Conservation (phyloP, 2,888 invertebrate genomes). For the Arctia plantaginis region DNA sequence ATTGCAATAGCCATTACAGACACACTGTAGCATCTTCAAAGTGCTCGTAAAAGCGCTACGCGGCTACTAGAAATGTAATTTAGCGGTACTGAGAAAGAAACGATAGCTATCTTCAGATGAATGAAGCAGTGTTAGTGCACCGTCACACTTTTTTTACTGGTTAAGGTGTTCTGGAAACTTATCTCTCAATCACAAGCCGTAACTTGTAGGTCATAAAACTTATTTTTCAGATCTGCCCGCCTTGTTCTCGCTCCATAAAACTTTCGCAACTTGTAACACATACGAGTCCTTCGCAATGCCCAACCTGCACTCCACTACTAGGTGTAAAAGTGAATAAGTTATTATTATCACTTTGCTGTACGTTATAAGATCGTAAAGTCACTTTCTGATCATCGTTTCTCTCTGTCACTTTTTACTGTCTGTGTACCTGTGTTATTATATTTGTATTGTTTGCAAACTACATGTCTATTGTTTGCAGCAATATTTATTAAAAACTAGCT, state of each 20-base stretch:
- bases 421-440: not conserved
- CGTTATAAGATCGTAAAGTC: conserved; percentile 29
- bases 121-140: conserved; percentile 76
- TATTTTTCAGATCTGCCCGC: conserved; percentile 68
- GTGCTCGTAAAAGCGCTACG: conserved; percentile 83
- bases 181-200: conserved; percentile 72
- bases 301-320: conserved; percentile 31
- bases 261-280: conserved; percentile 67
- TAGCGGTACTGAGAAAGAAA: conserved; percentile 84
- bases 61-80: conserved; percentile 85
- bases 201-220: conserved; percentile 66
- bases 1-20: conserved; percentile 84
- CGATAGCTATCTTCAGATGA: conserved; percentile 81
- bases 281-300: conserved; percentile 51
- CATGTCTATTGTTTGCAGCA: not conserved
- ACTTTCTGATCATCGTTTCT: conserved; percentile 26
- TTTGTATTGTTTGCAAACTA: not conserved
- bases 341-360: conserved; percentile 41
- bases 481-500: not conserved
- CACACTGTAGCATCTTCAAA: conserved; percentile 82
- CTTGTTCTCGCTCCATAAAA: conserved; percentile 64
- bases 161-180: conserved; percentile 81
- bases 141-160: conserved; percentile 77
- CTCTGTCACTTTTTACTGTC: not conserved
- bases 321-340: conserved; percentile 30